These are phyloP conservation scores for Rhombomys opimus DNA, from an alignment of 2,113 vertebrate genomes.

Conservation along the genomic window DNA sequence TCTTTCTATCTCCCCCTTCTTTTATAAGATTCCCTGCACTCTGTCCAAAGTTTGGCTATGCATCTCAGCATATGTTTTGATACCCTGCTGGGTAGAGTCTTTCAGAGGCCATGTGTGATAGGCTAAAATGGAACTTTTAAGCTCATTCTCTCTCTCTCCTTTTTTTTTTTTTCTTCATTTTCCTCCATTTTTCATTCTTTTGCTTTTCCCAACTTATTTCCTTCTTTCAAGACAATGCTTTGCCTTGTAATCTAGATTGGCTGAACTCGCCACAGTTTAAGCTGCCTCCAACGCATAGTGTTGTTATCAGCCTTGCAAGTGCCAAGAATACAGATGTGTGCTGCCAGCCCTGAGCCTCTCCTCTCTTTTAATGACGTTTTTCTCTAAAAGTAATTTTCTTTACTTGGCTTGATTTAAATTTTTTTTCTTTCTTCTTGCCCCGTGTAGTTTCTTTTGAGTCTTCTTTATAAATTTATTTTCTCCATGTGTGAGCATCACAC, in stretches of 20 bases:
- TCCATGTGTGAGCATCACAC: neutral
- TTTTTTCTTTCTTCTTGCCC: neutral
- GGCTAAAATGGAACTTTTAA: neutral
- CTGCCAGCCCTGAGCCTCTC: neutral
- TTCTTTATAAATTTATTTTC: constrained; percentile 1
- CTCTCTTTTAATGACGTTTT: neutral
- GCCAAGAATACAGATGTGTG: neutral
- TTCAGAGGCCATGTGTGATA: too few species aligned
- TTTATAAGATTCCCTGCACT: too few species aligned
- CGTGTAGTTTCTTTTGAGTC: neutral
- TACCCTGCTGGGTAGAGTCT: too few species aligned
- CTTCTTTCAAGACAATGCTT: neutral
- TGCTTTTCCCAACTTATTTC: neutral
- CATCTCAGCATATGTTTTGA: too few species aligned
- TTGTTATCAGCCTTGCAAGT: neutral
- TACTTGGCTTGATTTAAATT: neutral
- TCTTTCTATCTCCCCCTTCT: too few species aligned
- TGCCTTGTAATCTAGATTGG: neutral
- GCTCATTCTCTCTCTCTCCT: neutral
- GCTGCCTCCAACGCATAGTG: neutral
- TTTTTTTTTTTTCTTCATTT: neutral
- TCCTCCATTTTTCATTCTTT: neutral
- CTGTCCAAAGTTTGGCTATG: too few species aligned
- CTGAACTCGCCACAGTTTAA: neutral
- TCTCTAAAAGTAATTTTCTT: neutral